Evolutionary conservation across 2,797 vertebrate species (phyloP).

Genomic region (Salmo trutta): DNA sequence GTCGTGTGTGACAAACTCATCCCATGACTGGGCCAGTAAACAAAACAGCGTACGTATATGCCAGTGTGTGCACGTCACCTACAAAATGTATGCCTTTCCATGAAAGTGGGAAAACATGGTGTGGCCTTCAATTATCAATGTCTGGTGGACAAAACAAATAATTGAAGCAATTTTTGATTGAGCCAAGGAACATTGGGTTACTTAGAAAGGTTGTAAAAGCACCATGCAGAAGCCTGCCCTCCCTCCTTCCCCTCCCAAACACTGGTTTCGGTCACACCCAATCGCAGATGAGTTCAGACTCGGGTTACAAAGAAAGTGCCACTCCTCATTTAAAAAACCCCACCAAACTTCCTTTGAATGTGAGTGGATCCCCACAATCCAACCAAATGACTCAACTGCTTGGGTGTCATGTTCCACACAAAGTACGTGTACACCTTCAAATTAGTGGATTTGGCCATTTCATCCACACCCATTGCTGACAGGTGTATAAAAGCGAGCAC

Average conservation of each 20-base stretch:
- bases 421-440: too few species aligned
- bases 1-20: not conserved
- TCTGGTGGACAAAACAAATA: not conserved
- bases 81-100: too few species aligned
- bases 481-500: too few species aligned
- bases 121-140: not conserved
- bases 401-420: not conserved
- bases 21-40: not conserved
- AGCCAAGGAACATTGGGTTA: not conserved
- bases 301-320: not conserved
- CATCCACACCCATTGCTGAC: too few species aligned
- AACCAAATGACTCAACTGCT: not conserved
- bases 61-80: too few species aligned
- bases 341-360: not conserved
- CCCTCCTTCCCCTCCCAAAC: not conserved
- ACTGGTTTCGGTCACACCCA: conserved; percentile 44
- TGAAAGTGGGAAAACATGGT: not conserved
- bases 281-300: not conserved
- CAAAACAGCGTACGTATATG: too few species aligned
- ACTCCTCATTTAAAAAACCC: not conserved
- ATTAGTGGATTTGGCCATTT: too few species aligned
- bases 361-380: too few species aligned
- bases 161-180: not conserved
- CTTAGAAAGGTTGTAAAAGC: not conserved
- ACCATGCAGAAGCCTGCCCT: not conserved